Evolutionary conservation across 2,113 vertebrate species (phyloP).

Genomic region (Thunnus thynnus): DNA sequence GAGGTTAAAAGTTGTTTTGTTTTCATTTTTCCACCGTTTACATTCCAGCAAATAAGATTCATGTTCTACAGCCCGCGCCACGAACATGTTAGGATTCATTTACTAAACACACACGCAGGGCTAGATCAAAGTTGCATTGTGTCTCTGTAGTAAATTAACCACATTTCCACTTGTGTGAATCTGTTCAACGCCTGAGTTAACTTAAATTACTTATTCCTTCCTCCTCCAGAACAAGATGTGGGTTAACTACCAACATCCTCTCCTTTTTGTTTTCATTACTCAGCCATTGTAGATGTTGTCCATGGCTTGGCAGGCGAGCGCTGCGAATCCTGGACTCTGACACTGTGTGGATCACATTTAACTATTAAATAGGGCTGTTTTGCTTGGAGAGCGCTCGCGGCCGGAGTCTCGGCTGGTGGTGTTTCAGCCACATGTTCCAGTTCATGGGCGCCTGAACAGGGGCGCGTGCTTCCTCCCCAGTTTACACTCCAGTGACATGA

Average conservation of each 20-base stretch:
- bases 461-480: conserved; percentile 70
- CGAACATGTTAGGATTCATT: conserved; percentile 33
- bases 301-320: conserved; percentile 66
- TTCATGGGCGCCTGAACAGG: conserved; percentile 64
- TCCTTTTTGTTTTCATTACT: conserved; percentile 71
- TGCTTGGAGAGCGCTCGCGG: conserved; percentile 68
- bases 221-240: conserved; percentile 54
- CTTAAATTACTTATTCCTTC: conserved; percentile 66
- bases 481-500: conserved; percentile 75
- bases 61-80: conserved; percentile 35
- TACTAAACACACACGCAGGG: conserved; percentile 24
- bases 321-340: conserved; percentile 66
- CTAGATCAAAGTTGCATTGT: conserved; percentile 37
- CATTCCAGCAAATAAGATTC: conserved; percentile 31
- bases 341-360: conserved; percentile 71
- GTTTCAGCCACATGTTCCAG: conserved; percentile 76
- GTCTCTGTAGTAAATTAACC: conserved; percentile 57
- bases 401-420: conserved; percentile 59
- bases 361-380: conserved; percentile 75
- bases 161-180: conserved; percentile 51
- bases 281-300: conserved; percentile 66
- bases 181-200: conserved; percentile 58
- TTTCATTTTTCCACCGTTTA: conserved; percentile 56
- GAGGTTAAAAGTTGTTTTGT: conserved; percentile 53
- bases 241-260: conserved; percentile 67